Conservation (phyloP, 2,113 vertebrate genomes). For the Thamnophis sirtalis region DNA sequence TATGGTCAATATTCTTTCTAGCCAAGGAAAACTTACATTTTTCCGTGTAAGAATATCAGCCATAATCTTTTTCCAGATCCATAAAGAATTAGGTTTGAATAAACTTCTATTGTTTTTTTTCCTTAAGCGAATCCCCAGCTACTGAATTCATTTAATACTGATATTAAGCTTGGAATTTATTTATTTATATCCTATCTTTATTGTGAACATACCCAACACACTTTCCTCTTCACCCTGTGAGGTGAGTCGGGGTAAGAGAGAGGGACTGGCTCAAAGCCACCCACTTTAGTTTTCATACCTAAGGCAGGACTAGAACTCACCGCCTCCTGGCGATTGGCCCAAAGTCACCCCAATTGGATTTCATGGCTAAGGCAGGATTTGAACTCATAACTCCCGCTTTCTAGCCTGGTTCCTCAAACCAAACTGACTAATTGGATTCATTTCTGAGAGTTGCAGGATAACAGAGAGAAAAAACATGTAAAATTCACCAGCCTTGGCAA, state of each 20-base stretch:
- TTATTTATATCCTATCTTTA: neutral
- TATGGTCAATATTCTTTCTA: neutral
- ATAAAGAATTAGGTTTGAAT: neutral
- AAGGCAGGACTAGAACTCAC: no score
- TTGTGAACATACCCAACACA: neutral
- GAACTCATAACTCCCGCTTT: neutral
- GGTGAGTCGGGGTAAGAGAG: neutral
- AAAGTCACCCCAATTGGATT: no score
- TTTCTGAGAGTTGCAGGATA: neutral
- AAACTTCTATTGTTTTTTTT: neutral
- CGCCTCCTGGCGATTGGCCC: no score
- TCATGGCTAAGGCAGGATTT: neutral
- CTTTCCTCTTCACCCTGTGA: neutral
- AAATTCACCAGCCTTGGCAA: neutral
- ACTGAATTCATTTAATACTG: neutral
- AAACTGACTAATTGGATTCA: neutral
- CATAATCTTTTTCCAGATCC: neutral
- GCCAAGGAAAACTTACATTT: neutral
- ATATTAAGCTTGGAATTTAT: neutral
- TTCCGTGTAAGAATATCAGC: neutral
- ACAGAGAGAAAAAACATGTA: neutral
- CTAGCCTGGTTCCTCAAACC: neutral
- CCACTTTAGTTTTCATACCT: no score
- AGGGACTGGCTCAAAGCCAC: neutral
- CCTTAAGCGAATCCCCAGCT: neutral